These are phyloP conservation scores for Chaitophorus viminalis DNA, from an alignment of 2,888 invertebrate genomes.

Conservation along the genomic window DNA sequence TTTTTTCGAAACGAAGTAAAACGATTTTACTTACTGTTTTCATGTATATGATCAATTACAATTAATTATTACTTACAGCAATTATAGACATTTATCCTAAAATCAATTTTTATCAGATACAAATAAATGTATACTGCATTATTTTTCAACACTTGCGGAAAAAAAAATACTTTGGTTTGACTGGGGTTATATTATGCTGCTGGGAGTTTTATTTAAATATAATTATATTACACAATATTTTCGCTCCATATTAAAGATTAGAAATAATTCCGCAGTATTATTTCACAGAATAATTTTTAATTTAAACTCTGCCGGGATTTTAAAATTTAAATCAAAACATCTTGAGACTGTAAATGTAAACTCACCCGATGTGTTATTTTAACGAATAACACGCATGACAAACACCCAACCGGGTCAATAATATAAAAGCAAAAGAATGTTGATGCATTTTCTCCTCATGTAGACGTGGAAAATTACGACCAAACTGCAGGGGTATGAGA, in stretches of 20 bases:
- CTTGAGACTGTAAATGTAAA: neutral
- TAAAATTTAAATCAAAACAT: slow-evolving; percentile 19
- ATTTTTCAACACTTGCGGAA: neutral
- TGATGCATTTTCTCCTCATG: neutral
- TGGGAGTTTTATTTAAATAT: too few relatives aligned
- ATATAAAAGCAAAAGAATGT: slow-evolving; percentile 21
- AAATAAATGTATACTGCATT: neutral
- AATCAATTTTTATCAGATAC: neutral
- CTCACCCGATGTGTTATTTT: neutral
- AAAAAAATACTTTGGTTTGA: too few relatives aligned
- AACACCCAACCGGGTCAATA: slow-evolving; percentile 12
- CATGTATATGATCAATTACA: too few relatives aligned
- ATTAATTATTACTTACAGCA: too few relatives aligned
- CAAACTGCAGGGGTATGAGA: neutral
- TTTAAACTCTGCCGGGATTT: neutral
- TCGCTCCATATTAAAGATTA: neutral
- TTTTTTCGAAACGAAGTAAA: too few relatives aligned
- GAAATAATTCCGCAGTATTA: neutral
- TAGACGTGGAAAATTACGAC: slow-evolving; percentile 4
- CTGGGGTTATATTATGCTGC: too few relatives aligned
- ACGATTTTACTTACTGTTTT: too few relatives aligned
- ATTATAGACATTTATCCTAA: too few relatives aligned
- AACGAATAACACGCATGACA: neutral
- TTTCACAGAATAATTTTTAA: neutral
- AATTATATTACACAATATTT: neutral